Conservation (phyloP, 92 coral and sea anemone genomes). For the Pocillopora meandrina region DNA sequence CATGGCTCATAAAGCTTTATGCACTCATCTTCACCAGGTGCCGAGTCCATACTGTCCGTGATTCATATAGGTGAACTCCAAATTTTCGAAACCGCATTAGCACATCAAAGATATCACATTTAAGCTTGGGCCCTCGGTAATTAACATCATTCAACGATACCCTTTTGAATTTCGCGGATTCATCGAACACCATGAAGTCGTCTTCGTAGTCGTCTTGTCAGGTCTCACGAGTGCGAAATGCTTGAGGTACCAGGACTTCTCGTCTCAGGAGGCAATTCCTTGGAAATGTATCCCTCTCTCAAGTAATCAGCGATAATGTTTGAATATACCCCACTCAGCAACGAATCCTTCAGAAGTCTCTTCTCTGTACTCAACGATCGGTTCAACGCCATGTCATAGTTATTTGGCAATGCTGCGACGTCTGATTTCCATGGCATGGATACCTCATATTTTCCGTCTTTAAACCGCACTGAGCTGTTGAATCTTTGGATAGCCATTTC, state of each 20-base stretch:
- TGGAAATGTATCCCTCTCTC: constrained; percentile 50
- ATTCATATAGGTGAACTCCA: constrained; percentile 63
- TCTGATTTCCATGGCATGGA: constrained; percentile 54
- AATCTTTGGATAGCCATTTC: constrained; percentile 25
- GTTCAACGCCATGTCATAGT: constrained; percentile 48
- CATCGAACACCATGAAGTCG: constrained; percentile 63
- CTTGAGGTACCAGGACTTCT: constrained; percentile 56
- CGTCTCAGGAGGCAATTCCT: constrained; percentile 41
- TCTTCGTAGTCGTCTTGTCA: constrained; percentile 65
- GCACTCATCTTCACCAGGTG: constrained; percentile 32
- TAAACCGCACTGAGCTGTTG: constrained; percentile 41
- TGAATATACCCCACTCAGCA: constrained; percentile 39
- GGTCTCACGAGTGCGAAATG: constrained; percentile 65
- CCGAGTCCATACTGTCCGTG: constrained; percentile 53
- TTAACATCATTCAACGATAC: constrained; percentile 62
- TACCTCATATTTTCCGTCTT: constrained; percentile 48
- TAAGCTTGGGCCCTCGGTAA: constrained; percentile 64
- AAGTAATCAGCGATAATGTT: constrained; percentile 38
- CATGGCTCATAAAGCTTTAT: constrained; percentile 41
- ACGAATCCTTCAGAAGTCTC: constrained; percentile 50
- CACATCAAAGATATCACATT: constrained; percentile 58
- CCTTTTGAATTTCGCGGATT: constrained; percentile 60
- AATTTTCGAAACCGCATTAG: constrained; percentile 46
- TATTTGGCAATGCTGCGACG: constrained; percentile 41
- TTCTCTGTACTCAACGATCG: constrained; percentile 65